Percentiles rank a stretch among this genome's conserved stretches.
These are phyloP conservation scores for Machimus atricapillus DNA, from an alignment of 2,888 invertebrate species.

Conservation along the genomic window DNA sequence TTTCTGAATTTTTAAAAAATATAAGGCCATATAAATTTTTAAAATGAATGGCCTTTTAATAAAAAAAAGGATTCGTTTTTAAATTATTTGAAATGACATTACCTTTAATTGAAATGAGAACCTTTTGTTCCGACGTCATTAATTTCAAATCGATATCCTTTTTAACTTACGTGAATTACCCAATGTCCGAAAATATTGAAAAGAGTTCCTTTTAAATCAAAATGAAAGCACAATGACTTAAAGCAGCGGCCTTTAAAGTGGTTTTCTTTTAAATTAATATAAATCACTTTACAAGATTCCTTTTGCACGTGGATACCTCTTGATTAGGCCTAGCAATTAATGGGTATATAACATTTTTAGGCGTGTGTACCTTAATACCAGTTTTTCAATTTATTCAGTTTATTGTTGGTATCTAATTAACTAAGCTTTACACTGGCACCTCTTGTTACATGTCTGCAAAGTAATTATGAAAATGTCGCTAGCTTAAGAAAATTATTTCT, in stretches of 20 bases:
- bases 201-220: background rate
- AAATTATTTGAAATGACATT: background rate
- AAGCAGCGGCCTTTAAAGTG: background rate
- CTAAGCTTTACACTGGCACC: background rate
- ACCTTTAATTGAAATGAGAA: background rate
- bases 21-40: background rate
- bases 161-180: background rate
- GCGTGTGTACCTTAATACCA: background rate
- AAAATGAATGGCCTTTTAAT: background rate
- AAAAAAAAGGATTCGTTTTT: background rate
- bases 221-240: background rate
- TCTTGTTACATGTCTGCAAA: background rate
- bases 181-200: background rate
- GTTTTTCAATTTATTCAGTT: background rate
- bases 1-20: background rate
- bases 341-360: background rate
- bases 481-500: background rate
- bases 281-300: background rate
- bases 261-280: background rate
- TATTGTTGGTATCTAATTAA: background rate
- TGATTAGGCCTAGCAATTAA: background rate
- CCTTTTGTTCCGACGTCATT: background rate
- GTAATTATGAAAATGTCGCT: background rate
- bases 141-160: background rate
- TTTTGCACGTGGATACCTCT: background rate